These are phyloP conservation scores for Phalacrocorax aristotelis DNA, from an alignment of 2,113 vertebrate genomes.

Conservation along the genomic window DNA sequence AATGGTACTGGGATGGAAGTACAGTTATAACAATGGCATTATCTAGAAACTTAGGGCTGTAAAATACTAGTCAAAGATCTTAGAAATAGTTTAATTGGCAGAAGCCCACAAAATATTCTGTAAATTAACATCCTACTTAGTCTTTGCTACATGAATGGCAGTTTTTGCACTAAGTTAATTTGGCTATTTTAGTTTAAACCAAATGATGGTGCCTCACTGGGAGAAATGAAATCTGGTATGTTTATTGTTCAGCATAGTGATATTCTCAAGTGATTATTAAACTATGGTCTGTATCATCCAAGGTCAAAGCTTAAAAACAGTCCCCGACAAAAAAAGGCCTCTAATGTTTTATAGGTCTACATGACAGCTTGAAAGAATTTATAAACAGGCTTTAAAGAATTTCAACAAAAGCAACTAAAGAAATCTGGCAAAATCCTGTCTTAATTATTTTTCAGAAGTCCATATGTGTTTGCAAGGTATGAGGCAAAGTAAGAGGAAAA, in stretches of 20 bases:
- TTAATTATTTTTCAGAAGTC: neutral
- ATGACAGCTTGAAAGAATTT: neutral
- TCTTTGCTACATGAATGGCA: neutral
- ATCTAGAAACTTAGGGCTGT: neutral
- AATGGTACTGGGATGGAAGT: neutral
- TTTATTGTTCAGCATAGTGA: neutral
- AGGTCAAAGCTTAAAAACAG: conserved; percentile 29
- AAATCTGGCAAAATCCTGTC: neutral
- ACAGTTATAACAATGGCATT: neutral
- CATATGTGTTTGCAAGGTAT: neutral
- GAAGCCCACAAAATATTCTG: neutral
- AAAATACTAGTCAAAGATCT: neutral
- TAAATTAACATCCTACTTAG: neutral
- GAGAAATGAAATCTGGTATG: neutral
- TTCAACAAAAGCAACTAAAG: neutral
- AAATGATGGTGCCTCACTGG: neutral
- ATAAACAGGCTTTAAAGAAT: neutral
- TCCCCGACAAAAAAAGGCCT: neutral
- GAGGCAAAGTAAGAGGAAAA: neutral
- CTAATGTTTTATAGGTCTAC: neutral
- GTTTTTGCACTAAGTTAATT: neutral
- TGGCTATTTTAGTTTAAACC: neutral
- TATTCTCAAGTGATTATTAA: conserved; percentile 46
- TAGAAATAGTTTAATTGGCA: neutral
- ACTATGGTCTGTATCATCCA: neutral